Conservation (phyloP, 2,113 vertebrate genomes). For the Sciurus niger region DNA sequence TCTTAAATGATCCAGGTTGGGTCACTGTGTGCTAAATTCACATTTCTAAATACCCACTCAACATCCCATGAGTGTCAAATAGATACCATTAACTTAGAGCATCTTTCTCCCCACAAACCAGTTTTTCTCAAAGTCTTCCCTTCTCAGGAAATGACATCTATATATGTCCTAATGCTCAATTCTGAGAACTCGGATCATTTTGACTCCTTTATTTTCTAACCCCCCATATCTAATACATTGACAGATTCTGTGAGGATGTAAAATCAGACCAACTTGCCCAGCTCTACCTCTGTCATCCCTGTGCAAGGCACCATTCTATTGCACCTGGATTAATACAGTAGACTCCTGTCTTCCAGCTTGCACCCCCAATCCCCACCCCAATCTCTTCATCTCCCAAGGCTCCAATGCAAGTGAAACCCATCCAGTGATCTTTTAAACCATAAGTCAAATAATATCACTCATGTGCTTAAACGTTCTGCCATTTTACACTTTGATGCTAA, state of each 20-base stretch:
- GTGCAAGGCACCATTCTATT: not conserved
- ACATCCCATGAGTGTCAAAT: not conserved
- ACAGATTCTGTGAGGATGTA: not conserved
- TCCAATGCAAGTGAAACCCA: not conserved
- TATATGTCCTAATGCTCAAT: not conserved
- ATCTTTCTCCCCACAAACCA: not conserved
- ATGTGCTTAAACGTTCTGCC: not conserved
- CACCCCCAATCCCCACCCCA: rapidly evolving
- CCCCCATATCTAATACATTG: rapidly evolving
- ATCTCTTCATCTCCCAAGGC: not conserved
- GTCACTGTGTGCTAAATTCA: not conserved
- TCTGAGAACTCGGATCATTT: not conserved
- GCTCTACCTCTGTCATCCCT: not conserved
- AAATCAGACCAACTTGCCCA: not conserved
- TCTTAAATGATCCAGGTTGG: not conserved
- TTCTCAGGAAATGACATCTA: not conserved
- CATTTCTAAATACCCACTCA: not conserved
- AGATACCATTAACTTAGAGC: not conserved
- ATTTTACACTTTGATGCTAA: not conserved
- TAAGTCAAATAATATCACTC: not conserved
- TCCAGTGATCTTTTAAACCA: not conserved
- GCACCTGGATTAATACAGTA: not conserved
- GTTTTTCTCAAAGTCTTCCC: not conserved
- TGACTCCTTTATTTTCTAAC: not conserved
- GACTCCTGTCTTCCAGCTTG: not conserved